These are phyloP conservation scores for Listronotus bonariensis DNA, from an alignment of 1,140 invertebrate genomes.

Conservation along the genomic window DNA sequence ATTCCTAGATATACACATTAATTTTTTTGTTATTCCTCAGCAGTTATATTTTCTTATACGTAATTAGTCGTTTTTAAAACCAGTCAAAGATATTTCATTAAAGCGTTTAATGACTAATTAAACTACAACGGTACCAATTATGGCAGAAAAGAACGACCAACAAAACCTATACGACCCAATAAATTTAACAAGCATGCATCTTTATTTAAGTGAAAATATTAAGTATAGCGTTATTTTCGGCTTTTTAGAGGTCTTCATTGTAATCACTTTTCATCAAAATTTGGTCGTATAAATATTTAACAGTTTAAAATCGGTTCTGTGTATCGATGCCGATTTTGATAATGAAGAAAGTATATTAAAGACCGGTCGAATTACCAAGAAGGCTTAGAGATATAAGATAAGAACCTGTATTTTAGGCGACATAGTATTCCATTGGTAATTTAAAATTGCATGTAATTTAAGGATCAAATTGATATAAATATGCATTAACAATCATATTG, in stretches of 20 bases:
- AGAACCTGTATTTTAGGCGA: no score
- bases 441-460: no score
- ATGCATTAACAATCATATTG: no score
- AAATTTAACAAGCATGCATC: slow-evolving; percentile 3
- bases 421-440: no score
- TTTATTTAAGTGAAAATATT: neutral
- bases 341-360: neutral
- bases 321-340: slow-evolving; percentile 7
- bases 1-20: no score
- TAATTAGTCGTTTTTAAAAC: neutral
- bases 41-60: no score
- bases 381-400: no score
- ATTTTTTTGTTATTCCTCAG: no score
- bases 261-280: slow-evolving; percentile 1
- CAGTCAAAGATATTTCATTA: slow-evolving; percentile 9
- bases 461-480: no score
- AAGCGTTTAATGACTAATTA: slow-evolving; percentile 10
- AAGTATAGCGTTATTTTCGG: neutral
- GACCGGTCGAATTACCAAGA: neutral
- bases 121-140: slow-evolving; percentile 7
- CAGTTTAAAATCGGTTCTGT: slow-evolving; percentile 1
- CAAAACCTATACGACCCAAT: neutral
- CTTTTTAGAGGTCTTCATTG: neutral
- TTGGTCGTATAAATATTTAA: slow-evolving; percentile 9
- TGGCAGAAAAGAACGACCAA: neutral